Base-by-base conservation (phyloP, 1,140 invertebrate genomes). In the Sarcophaga peregrina region DNA sequence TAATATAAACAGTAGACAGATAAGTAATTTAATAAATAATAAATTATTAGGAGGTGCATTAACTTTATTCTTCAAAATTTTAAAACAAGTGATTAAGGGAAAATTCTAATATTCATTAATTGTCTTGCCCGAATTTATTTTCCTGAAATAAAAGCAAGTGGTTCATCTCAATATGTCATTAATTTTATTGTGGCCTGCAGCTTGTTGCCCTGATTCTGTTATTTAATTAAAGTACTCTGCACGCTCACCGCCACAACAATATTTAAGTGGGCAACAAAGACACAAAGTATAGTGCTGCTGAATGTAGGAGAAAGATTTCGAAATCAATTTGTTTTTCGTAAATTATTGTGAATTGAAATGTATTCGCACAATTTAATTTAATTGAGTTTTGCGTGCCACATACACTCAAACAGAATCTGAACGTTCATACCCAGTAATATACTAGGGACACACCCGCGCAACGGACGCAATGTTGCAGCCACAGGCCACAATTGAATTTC, bases 291-390 rank as follows among this genome's bases (percentile, higher is more conserved):
- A 52, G 5, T 52, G 50, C 6, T 50, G 11, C 9, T 13, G 13
- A 10, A 13, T 52, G 5, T 9, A 52, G 50, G 50, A 52, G 50
- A 52, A 20, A 7, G n/a, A 68, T n/a, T n/a, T 8, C 7, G 20
- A 25, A 20, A 20, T 1, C 62, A 68, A 68, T 68, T 68, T 68
- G n/a, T 37, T 37, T 37, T 37, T 37, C 25, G 25, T 68, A 25
- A 25, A 68, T 20, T 20, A 9, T 25, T 20, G 2, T 68, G 6
- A 68, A 68, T 68, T 68, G 62, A 68, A 68, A 68, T 68, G 62
- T 68, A 20, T 68, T 68, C 62, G 62, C 62, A 68, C 62, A 68
- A 68, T 68, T 68, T 68, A 5, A 68, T 68, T 68, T 68, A 68
- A 68, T 68, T 68, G 17, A 5, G 20, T 68, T 68, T 68, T 68